phyloP scores from a whole-genome alignment of 2,797 vertebrate species.

The Melopsittacus undulatus region DNA sequence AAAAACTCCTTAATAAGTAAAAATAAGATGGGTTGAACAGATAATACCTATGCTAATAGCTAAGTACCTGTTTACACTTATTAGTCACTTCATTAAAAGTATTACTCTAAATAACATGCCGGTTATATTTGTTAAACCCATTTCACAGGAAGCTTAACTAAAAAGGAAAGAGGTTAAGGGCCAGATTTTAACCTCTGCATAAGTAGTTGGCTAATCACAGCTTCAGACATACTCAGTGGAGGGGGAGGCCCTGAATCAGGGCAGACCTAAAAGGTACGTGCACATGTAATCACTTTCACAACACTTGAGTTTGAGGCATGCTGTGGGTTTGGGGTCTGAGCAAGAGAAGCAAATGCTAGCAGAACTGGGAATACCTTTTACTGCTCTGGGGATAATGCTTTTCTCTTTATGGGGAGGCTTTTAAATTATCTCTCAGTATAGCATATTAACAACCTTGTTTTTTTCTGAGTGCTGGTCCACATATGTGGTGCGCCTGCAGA shows the following conservation, averaged over 20 bases:
- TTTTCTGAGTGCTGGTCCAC: constrained; percentile 49
- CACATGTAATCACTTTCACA: neutral
- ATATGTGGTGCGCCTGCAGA: constrained; percentile 41
- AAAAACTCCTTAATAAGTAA: constrained; percentile 40
- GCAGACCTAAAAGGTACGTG: neutral
- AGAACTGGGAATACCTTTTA: constrained; percentile 40
- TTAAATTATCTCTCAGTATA: constrained; percentile 54
- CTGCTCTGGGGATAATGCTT: constrained; percentile 20
- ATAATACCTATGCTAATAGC: constrained; percentile 24
- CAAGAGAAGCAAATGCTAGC: neutral
- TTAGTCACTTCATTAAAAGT: constrained; percentile 34
- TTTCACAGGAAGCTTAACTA: constrained; percentile 51
- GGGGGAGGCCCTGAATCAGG: constrained; percentile 8
- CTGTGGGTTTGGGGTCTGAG: neutral
- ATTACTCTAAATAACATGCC: constrained; percentile 45
- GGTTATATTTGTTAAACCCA: constrained; percentile 48
- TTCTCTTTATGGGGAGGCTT: constrained; percentile 42
- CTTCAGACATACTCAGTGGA: neutral
- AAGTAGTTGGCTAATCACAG: constrained; percentile 52
- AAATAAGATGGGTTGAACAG: constrained; percentile 30
- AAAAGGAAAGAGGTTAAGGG: constrained; percentile 62
- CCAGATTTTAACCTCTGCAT: constrained; percentile 56
- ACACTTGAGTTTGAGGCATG: neutral
- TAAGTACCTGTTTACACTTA: constrained; percentile 40
- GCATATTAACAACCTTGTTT: constrained; percentile 44